A percentile compares a stretch with the other conserved stretches of the same genome.
Evolutionary conservation across 35 echinoderm and acorn worm genomes (phyloP).

Genomic region (Ptychodera flava): DNA sequence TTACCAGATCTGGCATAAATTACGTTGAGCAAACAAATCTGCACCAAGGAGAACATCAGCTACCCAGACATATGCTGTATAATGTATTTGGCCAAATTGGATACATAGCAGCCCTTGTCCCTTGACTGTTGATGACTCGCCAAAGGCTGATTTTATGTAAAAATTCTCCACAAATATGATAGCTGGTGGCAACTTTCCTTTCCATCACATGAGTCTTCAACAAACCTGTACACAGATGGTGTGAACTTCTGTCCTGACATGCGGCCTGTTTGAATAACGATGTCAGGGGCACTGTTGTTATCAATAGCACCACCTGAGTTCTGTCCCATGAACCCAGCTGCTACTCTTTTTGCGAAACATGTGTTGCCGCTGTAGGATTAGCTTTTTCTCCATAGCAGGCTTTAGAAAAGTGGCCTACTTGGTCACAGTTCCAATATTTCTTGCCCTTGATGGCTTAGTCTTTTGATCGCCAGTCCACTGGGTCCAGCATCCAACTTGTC

Average conservation of each 20-base stretch:
- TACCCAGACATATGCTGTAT: background rate
- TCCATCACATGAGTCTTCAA: background rate
- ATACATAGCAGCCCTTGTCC: background rate
- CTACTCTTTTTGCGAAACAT: background rate
- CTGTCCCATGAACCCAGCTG: background rate
- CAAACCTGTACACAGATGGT: background rate
- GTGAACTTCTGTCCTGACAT: background rate
- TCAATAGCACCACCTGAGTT: background rate
- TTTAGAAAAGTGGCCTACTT: background rate
- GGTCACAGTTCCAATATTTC: background rate
- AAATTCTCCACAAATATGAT: background rate
- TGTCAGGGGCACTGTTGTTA: background rate
- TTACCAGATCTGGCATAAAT: background rate
- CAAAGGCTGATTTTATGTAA: background rate
- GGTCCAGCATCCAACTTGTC: no score
- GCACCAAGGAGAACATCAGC: background rate
- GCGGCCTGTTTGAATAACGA: background rate
- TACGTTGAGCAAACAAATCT: background rate
- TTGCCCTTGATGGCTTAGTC: background rate
- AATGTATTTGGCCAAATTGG: background rate
- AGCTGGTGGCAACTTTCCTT: background rate
- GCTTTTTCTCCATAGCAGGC: background rate
- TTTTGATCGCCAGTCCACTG: background rate
- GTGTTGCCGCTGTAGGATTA: background rate
- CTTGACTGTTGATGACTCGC: background rate